Evolutionary conservation across 2,113 vertebrate genomes (phyloP).

Genomic region (Kobus ellipsiprymnus): DNA sequence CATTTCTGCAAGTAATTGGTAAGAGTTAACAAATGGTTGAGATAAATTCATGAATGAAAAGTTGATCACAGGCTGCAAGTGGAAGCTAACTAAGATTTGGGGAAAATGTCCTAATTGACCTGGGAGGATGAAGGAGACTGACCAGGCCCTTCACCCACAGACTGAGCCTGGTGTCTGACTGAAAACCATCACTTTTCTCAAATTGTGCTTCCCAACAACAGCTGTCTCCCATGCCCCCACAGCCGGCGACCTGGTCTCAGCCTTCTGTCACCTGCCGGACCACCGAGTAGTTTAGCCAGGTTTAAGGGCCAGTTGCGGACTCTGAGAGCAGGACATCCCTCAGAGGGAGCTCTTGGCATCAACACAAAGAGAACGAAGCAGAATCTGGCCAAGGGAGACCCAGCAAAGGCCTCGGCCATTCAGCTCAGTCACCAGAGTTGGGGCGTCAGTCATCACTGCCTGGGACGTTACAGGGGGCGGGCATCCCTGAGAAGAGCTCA

Average conservation of each 20-base stretch:
- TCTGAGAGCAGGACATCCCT: neutral
- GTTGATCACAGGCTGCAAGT: neutral
- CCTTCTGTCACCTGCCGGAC: neutral
- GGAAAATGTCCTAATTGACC: neutral
- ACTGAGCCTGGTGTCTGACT: neutral
- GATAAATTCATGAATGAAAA: neutral
- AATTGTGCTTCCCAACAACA: neutral
- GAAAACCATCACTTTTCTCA: neutral
- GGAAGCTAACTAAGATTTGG: neutral
- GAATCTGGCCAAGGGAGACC: neutral
- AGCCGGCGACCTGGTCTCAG: neutral
- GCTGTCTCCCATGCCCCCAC: neutral
- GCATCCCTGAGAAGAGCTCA: neutral
- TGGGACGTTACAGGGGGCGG: neutral
- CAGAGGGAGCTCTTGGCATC: neutral
- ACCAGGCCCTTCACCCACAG: neutral
- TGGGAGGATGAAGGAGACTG: neutral
- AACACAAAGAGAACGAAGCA: neutral
- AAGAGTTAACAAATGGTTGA: neutral
- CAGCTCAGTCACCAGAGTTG: neutral
- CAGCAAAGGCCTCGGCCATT: neutral
- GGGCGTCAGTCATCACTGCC: fast-evolving
- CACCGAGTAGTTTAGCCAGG: fast-evolving
- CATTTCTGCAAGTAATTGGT: neutral
- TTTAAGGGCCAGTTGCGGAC: fast-evolving